A percentile compares a stretch with the other conserved stretches of the same genome.
Evolutionary conservation across 2,888 invertebrate species (phyloP).

Genomic region (Meta bourneti): DNA sequence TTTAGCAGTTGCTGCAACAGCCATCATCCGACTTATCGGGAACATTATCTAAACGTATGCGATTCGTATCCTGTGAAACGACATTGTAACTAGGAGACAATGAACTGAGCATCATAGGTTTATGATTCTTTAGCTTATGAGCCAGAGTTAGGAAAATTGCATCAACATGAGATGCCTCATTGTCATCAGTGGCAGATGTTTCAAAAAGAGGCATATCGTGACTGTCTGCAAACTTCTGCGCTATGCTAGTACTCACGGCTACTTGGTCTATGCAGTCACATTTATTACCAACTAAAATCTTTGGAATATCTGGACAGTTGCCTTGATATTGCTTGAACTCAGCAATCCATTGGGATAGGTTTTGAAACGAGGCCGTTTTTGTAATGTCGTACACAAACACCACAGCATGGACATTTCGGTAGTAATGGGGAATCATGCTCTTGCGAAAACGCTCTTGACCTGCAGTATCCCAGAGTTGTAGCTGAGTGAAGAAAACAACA

Average conservation of each 20-base stretch:
- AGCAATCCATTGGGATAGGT: conserved; percentile 87
- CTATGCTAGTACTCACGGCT: conserved; percentile 86
- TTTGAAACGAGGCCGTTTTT: conserved; percentile 85
- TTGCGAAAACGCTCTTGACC: conserved; percentile 90
- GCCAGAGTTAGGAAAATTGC: conserved; percentile 91
- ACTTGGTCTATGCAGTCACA: conserved; percentile 86
- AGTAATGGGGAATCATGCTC: conserved; percentile 91
- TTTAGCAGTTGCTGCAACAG: conserved; percentile 22
- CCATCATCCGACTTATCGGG: background rate
- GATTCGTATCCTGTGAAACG: background rate
- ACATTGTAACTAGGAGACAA: background rate
- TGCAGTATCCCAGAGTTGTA: conserved; percentile 88
- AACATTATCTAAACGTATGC: background rate
- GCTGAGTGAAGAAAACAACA: conserved; percentile 82
- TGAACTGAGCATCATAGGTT: conserved; percentile 83
- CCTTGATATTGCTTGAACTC: conserved; percentile 84
- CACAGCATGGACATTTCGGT: conserved; percentile 91
- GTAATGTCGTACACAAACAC: conserved; percentile 91
- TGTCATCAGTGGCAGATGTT: conserved; percentile 86
- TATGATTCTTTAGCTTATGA: conserved; percentile 87
- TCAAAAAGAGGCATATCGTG: conserved; percentile 90
- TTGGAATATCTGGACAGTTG: conserved; percentile 84
- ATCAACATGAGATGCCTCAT: conserved; percentile 88
- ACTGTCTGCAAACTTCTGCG: conserved; percentile 87
- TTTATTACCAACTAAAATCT: conserved; percentile 90